These are phyloP conservation scores for Brachyhypopomus gauderio DNA, from an alignment of 2,113 vertebrate species.

Conservation along the genomic window DNA sequence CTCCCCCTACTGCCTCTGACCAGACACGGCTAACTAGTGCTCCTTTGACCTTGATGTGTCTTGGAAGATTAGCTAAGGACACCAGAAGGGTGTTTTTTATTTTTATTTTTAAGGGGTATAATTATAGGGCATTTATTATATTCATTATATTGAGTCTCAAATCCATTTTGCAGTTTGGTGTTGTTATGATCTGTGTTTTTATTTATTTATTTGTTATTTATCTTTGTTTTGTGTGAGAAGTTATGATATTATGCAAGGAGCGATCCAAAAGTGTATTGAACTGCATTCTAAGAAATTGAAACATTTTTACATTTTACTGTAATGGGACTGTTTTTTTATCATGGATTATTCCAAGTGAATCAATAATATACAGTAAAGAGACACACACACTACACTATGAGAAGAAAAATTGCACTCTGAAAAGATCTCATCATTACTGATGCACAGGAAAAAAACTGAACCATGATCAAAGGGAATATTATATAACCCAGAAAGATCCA, in stretches of 20 bases:
- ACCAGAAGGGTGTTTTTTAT: too few relatives aligned
- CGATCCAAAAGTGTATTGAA: not conserved
- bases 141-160: not conserved
- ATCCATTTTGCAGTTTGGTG: not conserved
- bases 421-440: not conserved
- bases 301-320: not conserved
- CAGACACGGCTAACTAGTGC: not conserved
- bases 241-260: not conserved
- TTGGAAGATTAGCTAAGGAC: not conserved
- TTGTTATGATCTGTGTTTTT: not conserved
- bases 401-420: not conserved
- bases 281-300: not conserved
- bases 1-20: not conserved
- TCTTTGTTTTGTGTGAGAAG: not conserved
- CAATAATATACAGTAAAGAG: constrained; percentile 3
- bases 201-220: not conserved
- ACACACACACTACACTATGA: not conserved
- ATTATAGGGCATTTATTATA: not conserved
- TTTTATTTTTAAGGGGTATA: not conserved
- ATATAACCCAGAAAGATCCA: not conserved
- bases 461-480: not conserved
- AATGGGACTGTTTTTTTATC: not conserved
- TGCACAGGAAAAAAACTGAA: not conserved
- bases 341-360: not conserved
- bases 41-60: constrained; percentile 25